Base-by-base conservation (phyloP, 2,888 invertebrate genomes). In the Belgica antarctica region DNA sequence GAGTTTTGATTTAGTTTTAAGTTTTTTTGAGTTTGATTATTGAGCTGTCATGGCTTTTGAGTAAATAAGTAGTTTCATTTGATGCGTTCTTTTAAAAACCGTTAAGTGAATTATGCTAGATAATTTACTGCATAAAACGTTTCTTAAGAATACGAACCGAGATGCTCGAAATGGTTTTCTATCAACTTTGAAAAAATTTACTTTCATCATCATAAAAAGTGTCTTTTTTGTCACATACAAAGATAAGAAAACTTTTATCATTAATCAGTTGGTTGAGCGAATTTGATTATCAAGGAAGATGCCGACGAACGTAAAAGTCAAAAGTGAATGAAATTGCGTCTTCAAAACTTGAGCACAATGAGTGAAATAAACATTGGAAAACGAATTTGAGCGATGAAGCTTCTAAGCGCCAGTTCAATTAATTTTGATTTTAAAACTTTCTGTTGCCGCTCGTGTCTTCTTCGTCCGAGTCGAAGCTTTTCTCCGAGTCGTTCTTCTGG, bases 391-490 rank as follows among this genome's bases (percentile, higher is more conserved):
- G 41, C 41, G 41, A 41, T 10, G 2, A 15, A 19, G 41, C 41
- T 5, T 52, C 52, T 22, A 34, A 34, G 10, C 7, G 7, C 10
- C 34, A 12, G 10, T 34, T 34, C 34, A 12, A 34, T n/a, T n/a
- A n/a, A n/a, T n/a, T n/a, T n/a, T n/a, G n/a, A n/a, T n/a, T 25
- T 63, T 68, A 68, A 27, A 46, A 68, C 22, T 68, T 68, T 74
- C 75, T 77, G 71, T 76, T 77, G 73, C 79, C 79, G 73, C 78
- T 78, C 19, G 76, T 72, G n/a, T 68, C 68, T 19, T 68, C 68
- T 73, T 85, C 84, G 74, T 87, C 87, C 76, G 90, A 89, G 75
- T 89, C 83, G 77, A 85, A 83, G 74, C 85, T 79, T 75, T 87
- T 83, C 77, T 89, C 84, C 74, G 83, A 83, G 79, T 87, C 81